Base-by-base conservation (phyloP, 2,797 vertebrate genomes). In the Limnodromus scolopaceus region DNA sequence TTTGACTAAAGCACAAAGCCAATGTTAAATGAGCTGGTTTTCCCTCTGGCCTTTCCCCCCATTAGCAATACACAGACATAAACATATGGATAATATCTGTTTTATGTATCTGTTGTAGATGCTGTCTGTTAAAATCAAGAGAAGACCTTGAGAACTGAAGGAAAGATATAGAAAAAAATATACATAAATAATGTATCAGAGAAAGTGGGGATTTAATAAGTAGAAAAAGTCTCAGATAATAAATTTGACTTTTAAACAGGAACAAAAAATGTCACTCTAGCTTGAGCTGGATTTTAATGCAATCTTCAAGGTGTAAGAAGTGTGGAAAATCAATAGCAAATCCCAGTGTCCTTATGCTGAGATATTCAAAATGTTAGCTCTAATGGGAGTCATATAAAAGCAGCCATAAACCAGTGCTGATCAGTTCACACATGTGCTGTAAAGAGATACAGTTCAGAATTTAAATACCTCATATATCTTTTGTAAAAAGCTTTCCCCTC, bases 301-400 rank as follows among this genome's bases (percentile, higher is more conserved):
- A 98, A 96, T 95, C 87, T 97, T 98, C 92, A 97, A 97, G 92
- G 96, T 96, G 39, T 97, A 97, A 94, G 94, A 87, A 96, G 87
- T 96, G 90, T 97, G 94, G 91, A 91, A 98, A 98, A 98, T 98
- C 98, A 98, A 97, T 97, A 98, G 95, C 85, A 97, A 98, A 97
- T 97, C 93, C 97, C 96, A 97, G 70, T 77, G 90, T 97, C 93
- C 94, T 98, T 97, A 93, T 97, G 92, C 93, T 96, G 96, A 98
- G 95, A 97, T 98, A 98, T 97, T 98, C 96, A 98, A 97, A 98
- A 97, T 97, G 96, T 96, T 98, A 98, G 92, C 92, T 97, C 92
- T 98, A 97, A 98, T 97, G 96, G 81, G 97, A 97, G 65, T 89
- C 75, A 78, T 95, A 96, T 89, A 96, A 94, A 96, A 75, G 83